These are phyloP conservation scores for Hydrotaea cyrtoneurina DNA, from an alignment of 2,888 invertebrate genomes.

Conservation along the genomic window DNA sequence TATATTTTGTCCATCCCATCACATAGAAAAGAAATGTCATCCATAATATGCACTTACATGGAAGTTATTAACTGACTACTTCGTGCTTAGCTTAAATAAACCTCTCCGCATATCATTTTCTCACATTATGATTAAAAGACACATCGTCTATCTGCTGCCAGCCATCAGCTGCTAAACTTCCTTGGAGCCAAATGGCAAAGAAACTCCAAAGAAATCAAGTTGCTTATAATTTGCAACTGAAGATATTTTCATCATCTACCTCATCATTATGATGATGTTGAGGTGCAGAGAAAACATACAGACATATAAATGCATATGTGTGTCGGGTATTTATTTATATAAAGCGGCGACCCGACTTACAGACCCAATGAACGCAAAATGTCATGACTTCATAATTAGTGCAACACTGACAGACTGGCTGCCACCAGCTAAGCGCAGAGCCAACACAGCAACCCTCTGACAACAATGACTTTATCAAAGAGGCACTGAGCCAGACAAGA, in stretches of 20 bases:
- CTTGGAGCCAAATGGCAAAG: not conserved
- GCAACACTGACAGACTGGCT: not conserved
- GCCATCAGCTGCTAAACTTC: not conserved
- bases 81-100: too few relatives aligned
- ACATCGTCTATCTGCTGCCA: not conserved
- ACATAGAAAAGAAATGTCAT: not conserved
- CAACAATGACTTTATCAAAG: not conserved
- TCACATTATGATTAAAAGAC: not conserved
- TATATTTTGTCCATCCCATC: too few relatives aligned
- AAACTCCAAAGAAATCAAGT: conserved; percentile 6
- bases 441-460: not conserved
- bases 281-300: too few relatives aligned
- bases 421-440: not conserved
- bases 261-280: not conserved
- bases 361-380: conserved; percentile 53
- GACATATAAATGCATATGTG: too few relatives aligned
- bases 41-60: not conserved
- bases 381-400: conserved; percentile 38
- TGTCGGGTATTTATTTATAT: not conserved
- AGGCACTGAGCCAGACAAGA: conserved; percentile 34
- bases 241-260: not conserved
- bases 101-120: not conserved
- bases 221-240: conserved; percentile 30
- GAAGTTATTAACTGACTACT: not conserved
- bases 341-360: conserved; percentile 33